A percentile compares a stretch with the other conserved stretches of the same genome.
phyloP scores from a whole-genome alignment of 1,140 invertebrate genomes.

The Piezodorus guildinii region DNA sequence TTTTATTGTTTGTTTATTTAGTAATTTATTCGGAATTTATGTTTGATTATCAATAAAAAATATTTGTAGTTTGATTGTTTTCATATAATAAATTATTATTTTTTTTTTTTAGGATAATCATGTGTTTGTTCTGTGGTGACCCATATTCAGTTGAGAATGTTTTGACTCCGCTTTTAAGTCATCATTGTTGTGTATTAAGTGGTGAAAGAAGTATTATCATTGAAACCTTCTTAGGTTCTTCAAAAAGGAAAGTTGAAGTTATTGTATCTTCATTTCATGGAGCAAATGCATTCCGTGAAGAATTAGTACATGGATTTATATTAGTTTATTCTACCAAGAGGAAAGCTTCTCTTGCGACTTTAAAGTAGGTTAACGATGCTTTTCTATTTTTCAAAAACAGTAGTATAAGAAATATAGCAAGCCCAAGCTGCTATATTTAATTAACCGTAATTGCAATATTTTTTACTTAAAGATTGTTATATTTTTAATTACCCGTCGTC shows the following conservation, averaged over 20 bases:
- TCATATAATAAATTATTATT: too few relatives aligned
- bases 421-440: too few relatives aligned
- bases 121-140: constrained; percentile 96
- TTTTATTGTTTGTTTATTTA: too few relatives aligned
- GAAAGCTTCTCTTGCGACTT: constrained; percentile 83
- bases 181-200: constrained; percentile 76
- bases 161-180: constrained; percentile 72
- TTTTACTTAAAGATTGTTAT: too few relatives aligned
- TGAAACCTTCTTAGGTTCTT: constrained; percentile 81
- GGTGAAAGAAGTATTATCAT: constrained; percentile 78
- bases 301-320: constrained; percentile 90
- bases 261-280: constrained; percentile 92
- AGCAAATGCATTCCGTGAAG: constrained; percentile 81
- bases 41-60: too few relatives aligned
- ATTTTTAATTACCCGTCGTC: too few relatives aligned
- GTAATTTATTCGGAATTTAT: too few relatives aligned
- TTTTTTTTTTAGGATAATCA: constrained; percentile 62
- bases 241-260: constrained; percentile 80
- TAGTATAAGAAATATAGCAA: too few relatives aligned
- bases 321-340: constrained; percentile 90
- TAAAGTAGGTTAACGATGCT: constrained; percentile 54
- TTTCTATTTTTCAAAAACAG: too few relatives aligned
- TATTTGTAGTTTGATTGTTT: too few relatives aligned
- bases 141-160: constrained; percentile 84
- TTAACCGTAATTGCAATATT: too few relatives aligned